Evolutionary conservation across 2,888 invertebrate genomes (phyloP).

Genomic region (Alentia gelatinosa): DNA sequence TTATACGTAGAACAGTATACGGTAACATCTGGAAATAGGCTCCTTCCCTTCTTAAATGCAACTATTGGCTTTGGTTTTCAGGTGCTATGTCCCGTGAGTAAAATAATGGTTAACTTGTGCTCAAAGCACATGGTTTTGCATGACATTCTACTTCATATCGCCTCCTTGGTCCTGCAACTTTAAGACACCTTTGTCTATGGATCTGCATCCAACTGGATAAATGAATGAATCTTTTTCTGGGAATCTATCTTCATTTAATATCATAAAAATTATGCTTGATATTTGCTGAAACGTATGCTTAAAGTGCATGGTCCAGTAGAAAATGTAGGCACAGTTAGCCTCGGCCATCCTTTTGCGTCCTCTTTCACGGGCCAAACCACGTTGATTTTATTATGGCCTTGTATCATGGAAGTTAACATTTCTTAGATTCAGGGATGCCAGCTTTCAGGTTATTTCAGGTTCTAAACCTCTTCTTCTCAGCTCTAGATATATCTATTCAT

Average conservation of each 20-base stretch:
- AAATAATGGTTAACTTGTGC: neutral
- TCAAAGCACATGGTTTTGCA: neutral
- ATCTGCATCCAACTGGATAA: neutral
- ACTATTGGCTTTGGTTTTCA: neutral
- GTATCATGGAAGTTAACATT: too few relatives aligned
- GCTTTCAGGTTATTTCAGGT: too few relatives aligned
- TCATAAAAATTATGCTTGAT: neutral
- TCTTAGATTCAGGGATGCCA: too few relatives aligned
- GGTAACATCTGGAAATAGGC: neutral
- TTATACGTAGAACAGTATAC: too few relatives aligned
- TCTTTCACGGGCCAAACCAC: too few relatives aligned
- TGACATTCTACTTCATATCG: neutral
- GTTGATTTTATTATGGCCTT: too few relatives aligned
- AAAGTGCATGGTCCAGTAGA: neutral
- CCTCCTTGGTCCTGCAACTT: neutral
- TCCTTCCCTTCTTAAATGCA: neutral
- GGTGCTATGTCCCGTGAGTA: conserved; percentile 54
- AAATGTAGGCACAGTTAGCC: neutral
- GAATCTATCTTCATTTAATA: too few relatives aligned
- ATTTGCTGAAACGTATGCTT: neutral
- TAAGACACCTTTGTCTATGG: neutral
- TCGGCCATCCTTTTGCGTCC: too few relatives aligned
- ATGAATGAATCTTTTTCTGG: too few relatives aligned
- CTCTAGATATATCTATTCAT: too few relatives aligned
- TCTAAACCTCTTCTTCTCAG: too few relatives aligned